Evolutionary conservation across 2,797 vertebrate genomes (phyloP), one percentile per base, ranked within the genome.

Genomic region (Neosilurus hyrtlii): DNA sequence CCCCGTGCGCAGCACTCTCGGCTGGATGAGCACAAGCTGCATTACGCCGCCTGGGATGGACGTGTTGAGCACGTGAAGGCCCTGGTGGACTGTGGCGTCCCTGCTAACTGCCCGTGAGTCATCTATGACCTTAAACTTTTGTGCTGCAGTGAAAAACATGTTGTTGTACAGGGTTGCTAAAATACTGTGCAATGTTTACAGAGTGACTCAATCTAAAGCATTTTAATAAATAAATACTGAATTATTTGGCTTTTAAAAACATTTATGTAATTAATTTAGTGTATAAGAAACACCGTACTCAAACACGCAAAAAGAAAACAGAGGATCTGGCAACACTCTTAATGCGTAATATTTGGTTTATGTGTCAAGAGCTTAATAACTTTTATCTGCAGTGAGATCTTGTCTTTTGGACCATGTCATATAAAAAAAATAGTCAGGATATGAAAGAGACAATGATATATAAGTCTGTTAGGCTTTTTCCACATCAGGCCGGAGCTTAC

Each of bases 61-160:
- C 87, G 88, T 35, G 61, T 87, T 70, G 90, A 91, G 20, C 88
- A 90, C 81, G 90, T 89, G 37, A 89, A 89, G 79, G 80, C 83
- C 24, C 86, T 90, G 56, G 81, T 91, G 61, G 80, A 88, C 56
- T 80, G 57, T 8, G 89, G 89, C 3, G 87, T 91, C 49, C 87
- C 89, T 68, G 87, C 86, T 52, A 89, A 90, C 81, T 90, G 87
- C 82, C 89, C 88, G 91, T 92, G 84, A 89, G 91, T 89, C 67
- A 7, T 14, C 10, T 26, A n/a, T 54, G 37, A 63, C 3, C 14
- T 54, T 62, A 15, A 37, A n/a, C 35, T 59, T 59, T 57, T 3
- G 3, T 20, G n/a, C 14, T 72, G 15, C n/a, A 24, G n/a, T 54
- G 20, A 9, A 54, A 73, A 73, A 73, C 11, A 51, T 71, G 71